A percentile compares a stretch with the other conserved stretches of the same genome.
These are phyloP conservation scores for Dicycla oo DNA, from an alignment of 2,888 invertebrate genomes.

Conservation along the genomic window DNA sequence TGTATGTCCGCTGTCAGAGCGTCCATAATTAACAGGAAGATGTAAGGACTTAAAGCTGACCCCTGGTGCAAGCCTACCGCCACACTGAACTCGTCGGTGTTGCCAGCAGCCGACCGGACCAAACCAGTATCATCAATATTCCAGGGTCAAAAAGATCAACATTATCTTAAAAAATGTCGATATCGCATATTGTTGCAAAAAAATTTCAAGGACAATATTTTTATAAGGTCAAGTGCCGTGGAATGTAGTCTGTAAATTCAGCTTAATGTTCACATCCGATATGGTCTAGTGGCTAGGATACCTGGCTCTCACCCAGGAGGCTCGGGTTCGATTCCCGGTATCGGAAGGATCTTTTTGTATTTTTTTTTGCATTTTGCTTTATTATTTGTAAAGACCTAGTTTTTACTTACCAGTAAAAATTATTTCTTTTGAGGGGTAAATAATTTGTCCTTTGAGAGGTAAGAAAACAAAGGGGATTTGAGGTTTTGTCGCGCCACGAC, in stretches of 20 bases:
- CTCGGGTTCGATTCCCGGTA: conserved; percentile 92
- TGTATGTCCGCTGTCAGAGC: too few relatives aligned
- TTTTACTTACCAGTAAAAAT: conserved; percentile 92
- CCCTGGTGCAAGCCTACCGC: too few relatives aligned
- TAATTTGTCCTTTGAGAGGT: conserved; percentile 96
- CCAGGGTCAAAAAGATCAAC: conserved; percentile 10
- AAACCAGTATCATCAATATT: conserved; percentile 26
- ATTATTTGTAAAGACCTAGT: background rate
- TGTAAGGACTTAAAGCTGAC: too few relatives aligned
- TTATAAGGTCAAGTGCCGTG: background rate
- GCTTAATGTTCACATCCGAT: conserved; percentile 76
- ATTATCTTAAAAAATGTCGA: conserved; percentile 1
- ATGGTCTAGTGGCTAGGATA: conserved; percentile 92
- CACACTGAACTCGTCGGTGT: too few relatives aligned
- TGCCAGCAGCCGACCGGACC: too few relatives aligned
- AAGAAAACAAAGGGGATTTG: conserved; percentile 96
- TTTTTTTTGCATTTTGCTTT: too few relatives aligned
- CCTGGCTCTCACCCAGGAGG: conserved; percentile 91
- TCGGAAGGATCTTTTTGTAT: conserved; percentile 83
- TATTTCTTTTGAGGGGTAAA: conserved; percentile 97
- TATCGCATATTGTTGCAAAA: background rate
- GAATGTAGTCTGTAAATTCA: background rate
- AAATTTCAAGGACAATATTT: background rate
- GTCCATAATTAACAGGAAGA: too few relatives aligned
- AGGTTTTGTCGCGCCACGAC: conserved; percentile 91